Evolutionary conservation across 2,888 invertebrate genomes (phyloP).

Genomic region (Bhutanitis thaidina): DNA sequence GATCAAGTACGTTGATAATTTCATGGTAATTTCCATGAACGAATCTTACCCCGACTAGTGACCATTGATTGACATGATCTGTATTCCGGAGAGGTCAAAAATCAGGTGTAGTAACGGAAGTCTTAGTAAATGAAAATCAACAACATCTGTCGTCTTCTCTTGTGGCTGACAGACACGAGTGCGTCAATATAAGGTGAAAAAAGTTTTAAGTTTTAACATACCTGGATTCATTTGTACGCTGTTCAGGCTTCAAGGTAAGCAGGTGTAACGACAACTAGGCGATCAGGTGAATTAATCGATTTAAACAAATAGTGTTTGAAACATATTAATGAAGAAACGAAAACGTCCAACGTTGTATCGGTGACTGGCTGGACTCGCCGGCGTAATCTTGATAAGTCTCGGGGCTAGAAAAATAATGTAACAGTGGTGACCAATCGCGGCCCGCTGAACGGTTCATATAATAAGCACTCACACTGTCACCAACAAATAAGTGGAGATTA

Average conservation of each 20-base stretch:
- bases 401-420: slow-evolving; percentile 13
- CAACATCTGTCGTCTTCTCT: background rate
- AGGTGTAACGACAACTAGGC: background rate
- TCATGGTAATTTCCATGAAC: too few species aligned
- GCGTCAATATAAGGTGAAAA: too few species aligned
- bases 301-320: background rate
- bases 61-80: too few species aligned
- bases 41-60: too few species aligned
- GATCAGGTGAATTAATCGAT: background rate
- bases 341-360: background rate
- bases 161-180: too few species aligned
- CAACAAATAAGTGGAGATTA: too few species aligned
- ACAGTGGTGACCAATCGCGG: slow-evolving; percentile 5
- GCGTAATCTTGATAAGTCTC: slow-evolving; percentile 1
- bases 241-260: background rate
- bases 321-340: background rate
- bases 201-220: background rate
- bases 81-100: too few species aligned
- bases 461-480: background rate
- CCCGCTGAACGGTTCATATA: background rate
- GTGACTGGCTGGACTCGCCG: background rate
- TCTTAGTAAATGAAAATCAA: background rate
- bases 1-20: too few species aligned
- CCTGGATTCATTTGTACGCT: background rate
- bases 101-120: too few species aligned